Percentiles rank a stretch among this genome's conserved stretches.
Conservation (phyloP, 1,140 invertebrate genomes). For the Drosophila lowei region DNA sequence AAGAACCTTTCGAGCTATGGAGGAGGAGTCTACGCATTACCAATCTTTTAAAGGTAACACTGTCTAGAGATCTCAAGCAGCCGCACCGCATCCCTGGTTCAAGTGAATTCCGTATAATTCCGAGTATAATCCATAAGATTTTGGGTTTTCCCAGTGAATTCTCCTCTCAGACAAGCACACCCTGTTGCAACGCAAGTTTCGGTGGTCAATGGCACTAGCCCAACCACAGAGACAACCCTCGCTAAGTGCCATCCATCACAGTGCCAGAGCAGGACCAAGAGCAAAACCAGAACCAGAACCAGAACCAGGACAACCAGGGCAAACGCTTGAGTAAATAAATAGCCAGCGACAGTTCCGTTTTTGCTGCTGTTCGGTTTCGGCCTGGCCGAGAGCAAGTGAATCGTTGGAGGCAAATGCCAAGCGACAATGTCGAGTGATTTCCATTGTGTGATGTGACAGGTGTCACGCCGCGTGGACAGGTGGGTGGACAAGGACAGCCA, state of each 20-base stretch:
- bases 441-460: constrained; percentile 80
- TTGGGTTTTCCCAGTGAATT: background rate
- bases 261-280: constrained; percentile 35
- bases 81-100: too few species aligned
- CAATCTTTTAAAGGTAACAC: too few species aligned
- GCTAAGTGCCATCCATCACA: constrained; percentile 54
- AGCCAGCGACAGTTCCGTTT: constrained; percentile 41
- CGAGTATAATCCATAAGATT: background rate
- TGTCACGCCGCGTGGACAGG: constrained; percentile 64
- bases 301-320: constrained; percentile 44
- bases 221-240: constrained; percentile 31
- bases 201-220: constrained; percentile 10
- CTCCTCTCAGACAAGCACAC: constrained; percentile 8
- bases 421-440: constrained; percentile 78
- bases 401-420: constrained; percentile 44
- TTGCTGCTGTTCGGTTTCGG: constrained; percentile 15
- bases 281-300: constrained; percentile 40
- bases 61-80: too few species aligned
- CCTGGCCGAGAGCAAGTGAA: constrained; percentile 24
- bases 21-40: too few species aligned
- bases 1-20: too few species aligned
- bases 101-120: too few species aligned
- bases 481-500: constrained; percentile 30
- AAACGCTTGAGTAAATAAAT: constrained; percentile 65
- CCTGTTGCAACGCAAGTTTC: constrained; percentile 18